phyloP scores from a whole-genome alignment of 2,888 invertebrate genomes.

The Pantelozetes paolii region DNA sequence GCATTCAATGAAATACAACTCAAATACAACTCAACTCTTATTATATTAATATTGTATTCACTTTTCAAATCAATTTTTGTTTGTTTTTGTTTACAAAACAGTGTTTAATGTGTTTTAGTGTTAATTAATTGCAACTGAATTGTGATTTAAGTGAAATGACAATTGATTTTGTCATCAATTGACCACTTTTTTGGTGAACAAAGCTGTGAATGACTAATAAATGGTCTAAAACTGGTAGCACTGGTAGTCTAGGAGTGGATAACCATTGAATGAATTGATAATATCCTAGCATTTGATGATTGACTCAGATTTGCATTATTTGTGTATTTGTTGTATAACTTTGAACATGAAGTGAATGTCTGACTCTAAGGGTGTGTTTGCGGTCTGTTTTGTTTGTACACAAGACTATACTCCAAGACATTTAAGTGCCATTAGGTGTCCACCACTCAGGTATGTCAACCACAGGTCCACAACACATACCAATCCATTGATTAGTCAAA shows the following conservation, averaged over 20 bases:
- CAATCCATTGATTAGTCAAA: neutral
- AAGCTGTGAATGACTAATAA: too few species aligned
- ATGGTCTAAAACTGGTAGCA: slow-evolving; percentile 1
- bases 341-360: neutral
- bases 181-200: too few species aligned
- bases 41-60: too few species aligned
- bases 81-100: too few species aligned
- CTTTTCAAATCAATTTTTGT: too few species aligned
- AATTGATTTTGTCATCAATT: too few species aligned
- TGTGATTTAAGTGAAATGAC: too few species aligned
- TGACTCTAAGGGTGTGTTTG: slow-evolving; percentile 11
- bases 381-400: neutral
- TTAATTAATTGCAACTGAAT: too few species aligned
- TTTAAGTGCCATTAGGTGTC: slow-evolving; percentile 27
- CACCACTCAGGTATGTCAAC: neutral
- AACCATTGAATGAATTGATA: slow-evolving; percentile 5
- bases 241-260: neutral
- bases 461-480: neutral
- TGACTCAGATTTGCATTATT: slow-evolving; percentile 4
- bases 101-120: too few species aligned
- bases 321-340: slow-evolving; percentile 7
- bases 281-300: neutral
- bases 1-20: too few species aligned
- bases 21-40: too few species aligned
- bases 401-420: neutral